phyloP scores from a whole-genome alignment of 30 jellyfish, hydroid and myxozoan species.

The Hydra vulgaris region DNA sequence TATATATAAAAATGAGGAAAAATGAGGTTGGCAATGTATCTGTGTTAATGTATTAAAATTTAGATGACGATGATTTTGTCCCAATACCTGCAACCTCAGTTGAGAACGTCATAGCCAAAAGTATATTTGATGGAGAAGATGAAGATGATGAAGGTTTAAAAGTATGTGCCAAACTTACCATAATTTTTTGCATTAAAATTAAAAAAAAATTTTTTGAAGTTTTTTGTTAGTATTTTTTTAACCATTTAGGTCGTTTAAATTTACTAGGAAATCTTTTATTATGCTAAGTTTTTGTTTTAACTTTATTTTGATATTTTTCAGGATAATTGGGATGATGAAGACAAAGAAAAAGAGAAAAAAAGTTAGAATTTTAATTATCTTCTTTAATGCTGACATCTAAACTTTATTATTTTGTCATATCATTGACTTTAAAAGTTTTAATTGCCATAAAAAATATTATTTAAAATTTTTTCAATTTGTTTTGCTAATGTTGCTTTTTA shows the following conservation, averaged over 20 bases:
- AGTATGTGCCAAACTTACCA: not conserved
- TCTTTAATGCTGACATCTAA: no score
- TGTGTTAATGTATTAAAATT: not conserved
- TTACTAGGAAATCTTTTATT: no score
- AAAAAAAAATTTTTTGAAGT: no score
- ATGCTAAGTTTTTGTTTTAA: not conserved
- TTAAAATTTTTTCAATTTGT: no score
- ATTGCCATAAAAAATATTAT: no score
- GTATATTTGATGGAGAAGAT: conserved; percentile 92
- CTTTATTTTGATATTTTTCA: not conserved
- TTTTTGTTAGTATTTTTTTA: no score
- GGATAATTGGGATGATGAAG: conserved; percentile 76
- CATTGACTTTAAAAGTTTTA: no score
- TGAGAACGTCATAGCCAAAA: conserved; percentile 10
- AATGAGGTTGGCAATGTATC: no score
- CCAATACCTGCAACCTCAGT: conserved; percentile 15
- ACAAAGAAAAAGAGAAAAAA: conserved; percentile 27
- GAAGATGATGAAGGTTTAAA: conserved; percentile 69
- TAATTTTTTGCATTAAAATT: not conserved
- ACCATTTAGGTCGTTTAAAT: no score
- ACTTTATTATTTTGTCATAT: no score
- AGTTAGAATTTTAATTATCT: not conserved
- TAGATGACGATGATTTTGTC: conserved; percentile 82
- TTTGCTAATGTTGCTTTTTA: no score
- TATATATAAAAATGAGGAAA: no score